These are phyloP conservation scores for Verasper variegatus DNA, from an alignment of 2,113 vertebrate genomes.

Conservation along the genomic window DNA sequence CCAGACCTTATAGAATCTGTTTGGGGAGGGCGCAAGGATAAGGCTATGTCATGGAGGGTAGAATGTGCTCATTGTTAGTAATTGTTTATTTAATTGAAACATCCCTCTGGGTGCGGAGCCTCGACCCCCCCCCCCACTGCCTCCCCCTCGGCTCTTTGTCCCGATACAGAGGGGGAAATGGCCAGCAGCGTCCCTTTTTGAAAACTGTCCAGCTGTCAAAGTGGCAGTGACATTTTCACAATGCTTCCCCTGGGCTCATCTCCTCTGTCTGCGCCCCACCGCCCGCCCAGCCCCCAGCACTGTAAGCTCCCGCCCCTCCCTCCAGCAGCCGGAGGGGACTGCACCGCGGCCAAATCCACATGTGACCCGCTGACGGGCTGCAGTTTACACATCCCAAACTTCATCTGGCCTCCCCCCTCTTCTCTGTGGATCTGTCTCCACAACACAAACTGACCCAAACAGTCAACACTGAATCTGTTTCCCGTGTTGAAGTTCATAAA, in stretches of 20 bases:
- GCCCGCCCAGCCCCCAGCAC: slow-evolving; percentile 36
- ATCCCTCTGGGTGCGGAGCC: slow-evolving; percentile 67
- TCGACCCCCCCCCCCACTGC: slow-evolving; percentile 62
- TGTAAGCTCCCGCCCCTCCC: slow-evolving; percentile 38
- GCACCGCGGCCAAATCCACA: slow-evolving; percentile 46
- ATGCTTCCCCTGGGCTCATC: slow-evolving; percentile 76
- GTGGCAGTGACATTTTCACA: slow-evolving; percentile 85
- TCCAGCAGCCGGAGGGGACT: slow-evolving; percentile 20
- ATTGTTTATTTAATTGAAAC: slow-evolving; percentile 84
- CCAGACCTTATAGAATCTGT: slow-evolving; percentile 52
- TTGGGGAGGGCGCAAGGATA: slow-evolving; percentile 12
- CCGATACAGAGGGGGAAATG: slow-evolving; percentile 77
- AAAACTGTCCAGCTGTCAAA: slow-evolving; percentile 88
- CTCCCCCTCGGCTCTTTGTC: slow-evolving; percentile 73
- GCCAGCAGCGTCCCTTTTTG: slow-evolving; percentile 80
- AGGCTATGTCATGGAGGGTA: slow-evolving; percentile 75
- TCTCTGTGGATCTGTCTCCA: not conserved
- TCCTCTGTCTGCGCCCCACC: slow-evolving; percentile 55
- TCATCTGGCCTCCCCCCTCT: not conserved
- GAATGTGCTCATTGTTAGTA: slow-evolving; percentile 83
- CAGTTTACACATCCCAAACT: slow-evolving; percentile 28
- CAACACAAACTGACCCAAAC: slow-evolving; percentile 6
- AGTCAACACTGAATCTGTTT: not conserved
- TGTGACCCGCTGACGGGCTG: slow-evolving; percentile 24
- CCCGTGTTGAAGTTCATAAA: not conserved